Base-by-base conservation (phyloP, 2,888 invertebrate genomes). In the Oconnorella tubifera region DNA sequence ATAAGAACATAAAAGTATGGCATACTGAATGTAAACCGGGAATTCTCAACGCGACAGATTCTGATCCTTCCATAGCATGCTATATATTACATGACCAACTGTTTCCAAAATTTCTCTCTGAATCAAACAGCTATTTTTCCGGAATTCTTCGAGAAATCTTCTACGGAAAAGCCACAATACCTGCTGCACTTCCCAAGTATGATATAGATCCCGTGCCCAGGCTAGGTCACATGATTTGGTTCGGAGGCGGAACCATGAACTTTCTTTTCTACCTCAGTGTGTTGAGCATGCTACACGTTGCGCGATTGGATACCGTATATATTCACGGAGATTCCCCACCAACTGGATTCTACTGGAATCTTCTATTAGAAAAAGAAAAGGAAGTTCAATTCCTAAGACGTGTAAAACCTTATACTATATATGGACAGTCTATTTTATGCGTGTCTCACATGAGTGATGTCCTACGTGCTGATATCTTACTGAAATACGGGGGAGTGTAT, bases 401-500 rank as follows among this genome's bases (percentile, higher is more conserved):
- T 10, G 33, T 6, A n/a, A n/a, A n/a, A n/a, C n/a, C n/a, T n/a
- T n/a, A n/a, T n/a, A n/a, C n/a, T n/a, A 59, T 59, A 25, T 48
- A 59, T 29, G 59, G 59, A 10, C 33, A 59, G 14, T 72, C 70
- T 25, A 67, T 73, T n/a, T 50, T 59, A 29, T 74, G 72, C 63
- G 67, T 62, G 1, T 72, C 74, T 23, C 76, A 76, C 58, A 71
- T 71, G 56, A 78, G 77, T 63, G 79, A 79, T 63, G 68, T 79
- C 14, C 71, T 78, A 3, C 58, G 79, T 14, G 77, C 75, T 1
- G 77, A 78, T 28, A 67, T 76, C 23, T 67, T 79, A 57, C 67
- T 75, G 19, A 75, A 75, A 67, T 78, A 77, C 66, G 79, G 79
- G 32, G 79, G 79, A 3, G 74, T 79, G 14, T 79, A 78, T 64